Percentiles rank a stretch among this genome's conserved stretches.
Conservation (phyloP, 2,888 invertebrate genomes). For the Eurytoma adleriae region DNA sequence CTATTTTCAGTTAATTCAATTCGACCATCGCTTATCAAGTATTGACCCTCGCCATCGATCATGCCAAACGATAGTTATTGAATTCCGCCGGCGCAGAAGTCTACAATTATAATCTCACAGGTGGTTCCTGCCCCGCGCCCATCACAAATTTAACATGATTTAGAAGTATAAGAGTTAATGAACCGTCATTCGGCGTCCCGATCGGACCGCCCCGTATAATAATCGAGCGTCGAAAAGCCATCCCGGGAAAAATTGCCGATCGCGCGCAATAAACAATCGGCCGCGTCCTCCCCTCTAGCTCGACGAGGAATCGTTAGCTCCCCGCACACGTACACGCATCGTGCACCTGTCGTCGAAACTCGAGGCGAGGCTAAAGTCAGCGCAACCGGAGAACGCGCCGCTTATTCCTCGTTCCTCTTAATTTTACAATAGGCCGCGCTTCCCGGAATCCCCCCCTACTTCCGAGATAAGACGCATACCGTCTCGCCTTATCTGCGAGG, state of each 20-base stretch:
- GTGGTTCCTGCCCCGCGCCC: slow-evolving; percentile 33
- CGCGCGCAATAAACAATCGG: slow-evolving; percentile 24
- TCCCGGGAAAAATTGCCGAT: slow-evolving; percentile 14
- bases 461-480: too few species aligned
- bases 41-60: slow-evolving; percentile 12
- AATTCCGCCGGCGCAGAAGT: neutral
- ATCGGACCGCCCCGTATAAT: neutral
- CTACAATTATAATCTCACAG: slow-evolving; percentile 45
- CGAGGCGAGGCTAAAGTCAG: neutral
- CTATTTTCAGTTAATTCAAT: too few species aligned
- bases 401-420: neutral
- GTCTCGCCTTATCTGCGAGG: too few species aligned
- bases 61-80: slow-evolving; percentile 28
- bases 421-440: too few species aligned
- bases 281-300: neutral
- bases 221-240: neutral
- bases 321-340: neutral
- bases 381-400: neutral
- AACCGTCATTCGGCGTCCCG: neutral
- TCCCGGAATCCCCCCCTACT: too few species aligned
- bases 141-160: slow-evolving; percentile 51
- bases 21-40: too few species aligned
- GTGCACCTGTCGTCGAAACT: neutral
- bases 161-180: slow-evolving; percentile 44
- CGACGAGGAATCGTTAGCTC: neutral